Base-by-base conservation (phyloP, 2,113 vertebrate species). In the Rissa tridactyla region DNA sequence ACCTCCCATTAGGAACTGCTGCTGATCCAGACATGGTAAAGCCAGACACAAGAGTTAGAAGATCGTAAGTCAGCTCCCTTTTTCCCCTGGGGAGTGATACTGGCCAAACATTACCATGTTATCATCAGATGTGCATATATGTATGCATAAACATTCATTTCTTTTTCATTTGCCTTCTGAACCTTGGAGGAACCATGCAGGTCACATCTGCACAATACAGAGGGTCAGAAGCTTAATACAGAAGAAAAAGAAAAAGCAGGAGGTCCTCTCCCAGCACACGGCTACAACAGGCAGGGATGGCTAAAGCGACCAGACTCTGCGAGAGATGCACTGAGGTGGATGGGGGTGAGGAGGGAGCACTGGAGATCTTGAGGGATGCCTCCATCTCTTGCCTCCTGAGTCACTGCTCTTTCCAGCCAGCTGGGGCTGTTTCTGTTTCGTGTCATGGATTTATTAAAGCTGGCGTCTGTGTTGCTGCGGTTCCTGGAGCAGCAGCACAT, bases 391-490 rank as follows among this genome's bases (percentile, higher is more conserved):
- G 54, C 17, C 47, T 68, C 7, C 60, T n/a, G 29, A 29, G 19
- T 6, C 46, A 11, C 30, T 62, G 68, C 62, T 55, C 82, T 52
- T 47, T 42, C 64, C 47, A 80, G 14, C 29, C 62, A 42, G 21
- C 47, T 38, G 36, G 22, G 36, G 34, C 79, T 68, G 29, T 10
- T 62, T 34, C 73, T 70, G 1, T 6, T 47, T 44, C 23, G n/a
- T 61, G 66, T 14, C 36, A 19, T 3, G 40, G 66, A 5, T 29
- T 21, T 12, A 46, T 4, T 71, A 52, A 34, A 76, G 44, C 61
- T 40, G 46, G n/a, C 0, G 0, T 4, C 51, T 44, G n/a, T 22
- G 16, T 19, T 27, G 57, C 52, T 57, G 68, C 0, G 0, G 25
- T 17, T 76, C 47, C 69, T 27, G 64, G 36, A 77, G 58, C 36